These are phyloP conservation scores for Resseliella maxima DNA, from an alignment of 2,888 invertebrate species.

Conservation along the genomic window DNA sequence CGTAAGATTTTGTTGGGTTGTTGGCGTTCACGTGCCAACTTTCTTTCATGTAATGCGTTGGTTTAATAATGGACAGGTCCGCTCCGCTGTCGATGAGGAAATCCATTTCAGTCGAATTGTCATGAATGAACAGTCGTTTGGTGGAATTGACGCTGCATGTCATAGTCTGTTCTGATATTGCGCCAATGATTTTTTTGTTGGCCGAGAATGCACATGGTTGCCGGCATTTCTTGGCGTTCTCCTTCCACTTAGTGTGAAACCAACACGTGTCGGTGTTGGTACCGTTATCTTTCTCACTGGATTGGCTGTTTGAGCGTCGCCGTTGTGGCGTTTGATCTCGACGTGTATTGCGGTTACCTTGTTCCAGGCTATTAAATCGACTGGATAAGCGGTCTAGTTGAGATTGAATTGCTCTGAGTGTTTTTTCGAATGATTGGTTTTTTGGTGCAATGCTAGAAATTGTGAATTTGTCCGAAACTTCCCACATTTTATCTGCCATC, in stretches of 20 bases:
- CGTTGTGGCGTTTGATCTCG: not conserved
- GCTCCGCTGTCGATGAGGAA: not conserved
- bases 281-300: not conserved
- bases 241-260: not conserved
- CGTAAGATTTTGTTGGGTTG: too few species aligned
- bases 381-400: not conserved
- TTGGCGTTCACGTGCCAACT: not conserved
- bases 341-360: not conserved
- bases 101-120: not conserved
- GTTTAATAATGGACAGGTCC: not conserved
- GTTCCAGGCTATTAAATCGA: not conserved
- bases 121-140: not conserved
- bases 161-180: too few species aligned
- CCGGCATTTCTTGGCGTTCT: not conserved
- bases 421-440: too few species aligned
- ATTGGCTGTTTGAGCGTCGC: not conserved
- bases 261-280: too few species aligned
- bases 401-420: too few species aligned
- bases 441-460: not conserved
- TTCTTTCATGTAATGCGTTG: not conserved
- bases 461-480: not conserved
- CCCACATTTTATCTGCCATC: slow-evolving; percentile 33
- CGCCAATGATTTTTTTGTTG: not conserved
- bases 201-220: not conserved
- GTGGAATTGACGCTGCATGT: not conserved